These are phyloP conservation scores for Tragelaphus strepsiceros DNA, from an alignment of 2,113 vertebrate species.

Conservation along the genomic window DNA sequence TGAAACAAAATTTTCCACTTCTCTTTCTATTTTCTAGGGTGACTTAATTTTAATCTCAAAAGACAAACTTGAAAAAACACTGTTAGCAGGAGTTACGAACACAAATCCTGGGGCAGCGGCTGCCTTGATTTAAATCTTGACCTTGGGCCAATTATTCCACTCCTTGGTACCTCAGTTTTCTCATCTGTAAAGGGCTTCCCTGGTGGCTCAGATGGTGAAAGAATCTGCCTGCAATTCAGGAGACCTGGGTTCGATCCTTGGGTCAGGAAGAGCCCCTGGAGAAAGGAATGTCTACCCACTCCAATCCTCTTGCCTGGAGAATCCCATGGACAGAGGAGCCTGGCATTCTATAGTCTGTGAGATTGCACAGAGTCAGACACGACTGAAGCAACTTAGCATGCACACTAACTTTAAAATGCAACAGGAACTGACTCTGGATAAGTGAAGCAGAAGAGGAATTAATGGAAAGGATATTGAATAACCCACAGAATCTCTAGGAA, in stretches of 20 bases:
- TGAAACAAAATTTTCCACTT: constrained; percentile 25
- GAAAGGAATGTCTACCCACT: neutral
- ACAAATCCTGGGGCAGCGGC: neutral
- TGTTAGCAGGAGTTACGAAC: neutral
- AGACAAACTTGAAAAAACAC: neutral
- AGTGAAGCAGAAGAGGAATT: neutral
- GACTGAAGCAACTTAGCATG: neutral
- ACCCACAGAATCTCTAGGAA: neutral
- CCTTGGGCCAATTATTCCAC: neutral
- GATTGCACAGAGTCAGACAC: neutral
- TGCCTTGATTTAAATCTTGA: constrained; percentile 3
- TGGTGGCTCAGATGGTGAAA: neutral
- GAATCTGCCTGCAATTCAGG: neutral
- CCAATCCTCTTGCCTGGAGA: neutral
- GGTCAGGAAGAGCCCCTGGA: neutral
- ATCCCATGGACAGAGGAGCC: neutral
- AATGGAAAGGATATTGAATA: neutral
- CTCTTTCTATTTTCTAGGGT: neutral
- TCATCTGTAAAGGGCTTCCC: neutral
- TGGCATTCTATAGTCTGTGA: neutral
- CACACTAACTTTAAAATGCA: constrained; percentile 22
- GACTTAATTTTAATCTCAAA: constrained; percentile 14
- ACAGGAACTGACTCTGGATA: neutral
- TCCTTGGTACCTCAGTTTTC: neutral
- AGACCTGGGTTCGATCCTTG: neutral